Evolutionary conservation across 2,888 invertebrate genomes (phyloP).

Genomic region (Anthophora plumipes): DNA sequence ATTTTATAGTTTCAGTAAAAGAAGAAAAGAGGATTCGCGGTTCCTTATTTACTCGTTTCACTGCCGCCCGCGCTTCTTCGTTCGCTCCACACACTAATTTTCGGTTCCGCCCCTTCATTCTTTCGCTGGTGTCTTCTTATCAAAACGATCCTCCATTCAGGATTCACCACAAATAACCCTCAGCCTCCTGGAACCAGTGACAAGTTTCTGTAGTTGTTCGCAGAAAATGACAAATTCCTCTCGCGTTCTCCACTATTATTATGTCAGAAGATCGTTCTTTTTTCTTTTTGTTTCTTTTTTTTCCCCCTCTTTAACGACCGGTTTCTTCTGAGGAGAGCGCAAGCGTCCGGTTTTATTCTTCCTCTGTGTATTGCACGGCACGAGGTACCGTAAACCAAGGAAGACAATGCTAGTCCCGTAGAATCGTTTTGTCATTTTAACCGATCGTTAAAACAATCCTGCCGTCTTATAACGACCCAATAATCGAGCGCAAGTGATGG

Average conservation of each 20-base stretch:
- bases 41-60: constrained; percentile 78
- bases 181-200: constrained; percentile 30
- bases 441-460: constrained; percentile 1
- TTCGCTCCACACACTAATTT: constrained; percentile 75
- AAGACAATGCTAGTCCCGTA: neutral
- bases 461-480: constrained; percentile 16
- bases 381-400: neutral
- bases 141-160: constrained; percentile 39
- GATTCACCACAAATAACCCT: neutral
- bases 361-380: neutral
- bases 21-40: constrained; percentile 73
- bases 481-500: constrained; percentile 24
- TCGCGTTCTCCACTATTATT: constrained; percentile 21
- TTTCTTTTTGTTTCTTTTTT: neutral
- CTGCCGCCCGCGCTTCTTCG: constrained; percentile 64
- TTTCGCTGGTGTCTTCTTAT: constrained; percentile 46
- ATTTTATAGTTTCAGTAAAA: constrained; percentile 56
- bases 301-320: neutral
- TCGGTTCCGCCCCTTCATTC: constrained; percentile 47
- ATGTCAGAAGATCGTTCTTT: neutral
- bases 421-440: constrained; percentile 30
- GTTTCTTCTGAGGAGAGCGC: too few relatives aligned
- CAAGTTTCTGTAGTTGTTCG: neutral
- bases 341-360: neutral
- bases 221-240: constrained; percentile 43